Conservation (phyloP, 1,140 invertebrate species). For the Asobara japonica region DNA sequence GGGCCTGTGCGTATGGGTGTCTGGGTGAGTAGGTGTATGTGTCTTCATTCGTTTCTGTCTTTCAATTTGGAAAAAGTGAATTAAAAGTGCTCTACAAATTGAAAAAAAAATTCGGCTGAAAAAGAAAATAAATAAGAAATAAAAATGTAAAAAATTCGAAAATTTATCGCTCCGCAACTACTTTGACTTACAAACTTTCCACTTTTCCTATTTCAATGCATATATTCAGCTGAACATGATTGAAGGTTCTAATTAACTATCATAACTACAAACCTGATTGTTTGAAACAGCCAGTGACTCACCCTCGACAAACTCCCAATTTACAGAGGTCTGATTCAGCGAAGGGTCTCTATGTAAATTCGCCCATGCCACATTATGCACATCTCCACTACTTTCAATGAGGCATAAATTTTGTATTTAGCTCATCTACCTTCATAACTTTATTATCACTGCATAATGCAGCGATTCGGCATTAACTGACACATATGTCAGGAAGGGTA, state of each 20-base stretch:
- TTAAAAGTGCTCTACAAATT: no score
- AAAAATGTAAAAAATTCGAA: no score
- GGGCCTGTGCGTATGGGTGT: no score
- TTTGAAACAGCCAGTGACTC: not conserved
- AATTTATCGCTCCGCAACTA: no score
- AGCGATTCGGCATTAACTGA: not conserved
- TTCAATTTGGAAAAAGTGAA: no score
- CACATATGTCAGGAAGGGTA: not conserved
- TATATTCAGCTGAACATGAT: no score
- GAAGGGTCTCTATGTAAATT: not conserved
- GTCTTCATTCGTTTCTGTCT: no score
- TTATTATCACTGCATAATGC: not conserved
- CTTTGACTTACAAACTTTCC: no score
- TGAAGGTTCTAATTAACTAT: not conserved
- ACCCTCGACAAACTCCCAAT: not conserved
- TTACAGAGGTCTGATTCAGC: not conserved
- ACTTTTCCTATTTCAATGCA: no score
- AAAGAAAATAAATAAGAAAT: no score
- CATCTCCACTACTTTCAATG: not conserved
- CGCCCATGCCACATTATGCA: not conserved
- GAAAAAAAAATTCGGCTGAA: no score
- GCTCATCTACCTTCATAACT: not conserved
- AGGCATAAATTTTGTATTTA: not conserved
- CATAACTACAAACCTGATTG: not conserved
- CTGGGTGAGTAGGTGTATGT: no score